A percentile compares a stretch with the other conserved stretches of the same genome.
Evolutionary conservation across 2,888 invertebrate genomes (phyloP).

Genomic region (Sesia apiformis): DNA sequence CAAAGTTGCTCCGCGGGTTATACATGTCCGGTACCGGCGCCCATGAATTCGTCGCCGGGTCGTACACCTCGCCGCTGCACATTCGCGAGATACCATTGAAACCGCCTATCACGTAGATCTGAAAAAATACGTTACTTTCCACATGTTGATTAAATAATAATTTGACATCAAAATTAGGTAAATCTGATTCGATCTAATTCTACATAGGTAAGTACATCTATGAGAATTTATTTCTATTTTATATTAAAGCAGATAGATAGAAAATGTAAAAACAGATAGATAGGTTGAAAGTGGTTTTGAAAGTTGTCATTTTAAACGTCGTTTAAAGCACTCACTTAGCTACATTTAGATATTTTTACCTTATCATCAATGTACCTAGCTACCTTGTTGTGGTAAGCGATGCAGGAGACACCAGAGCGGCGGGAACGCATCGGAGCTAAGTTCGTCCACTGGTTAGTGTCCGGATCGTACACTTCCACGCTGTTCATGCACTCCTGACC

Average conservation of each 20-base stretch:
- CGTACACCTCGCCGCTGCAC: conserved; percentile 91
- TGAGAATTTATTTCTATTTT: no score
- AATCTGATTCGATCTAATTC: no score
- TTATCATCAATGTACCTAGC: conserved; percentile 31
- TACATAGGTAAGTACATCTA: no score
- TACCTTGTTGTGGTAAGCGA: conserved; percentile 86
- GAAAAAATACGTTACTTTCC: conserved; percentile 9
- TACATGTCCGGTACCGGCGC: conserved; percentile 90
- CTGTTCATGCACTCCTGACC: conserved; percentile 92
- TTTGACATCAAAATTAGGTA: no score
- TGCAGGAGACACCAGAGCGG: conserved; percentile 93
- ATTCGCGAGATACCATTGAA: conserved; percentile 93
- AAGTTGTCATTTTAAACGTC: no score
- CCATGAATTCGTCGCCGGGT: conserved; percentile 87
- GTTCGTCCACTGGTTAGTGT: conserved; percentile 87
- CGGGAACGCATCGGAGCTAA: conserved; percentile 87
- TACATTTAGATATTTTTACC: no score
- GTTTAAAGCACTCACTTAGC: no score
- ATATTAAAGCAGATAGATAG: background rate
- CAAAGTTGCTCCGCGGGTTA: conserved; percentile 93
- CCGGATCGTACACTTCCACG: conserved; percentile 86
- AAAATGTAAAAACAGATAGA: no score
- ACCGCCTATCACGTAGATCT: conserved; percentile 86
- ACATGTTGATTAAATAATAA: no score
- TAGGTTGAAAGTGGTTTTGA: no score